Percentiles rank a stretch among this genome's conserved stretches.
These are phyloP conservation scores for Drosophila lutescens DNA, from an alignment of 2,888 invertebrate genomes.

Conservation along the genomic window DNA sequence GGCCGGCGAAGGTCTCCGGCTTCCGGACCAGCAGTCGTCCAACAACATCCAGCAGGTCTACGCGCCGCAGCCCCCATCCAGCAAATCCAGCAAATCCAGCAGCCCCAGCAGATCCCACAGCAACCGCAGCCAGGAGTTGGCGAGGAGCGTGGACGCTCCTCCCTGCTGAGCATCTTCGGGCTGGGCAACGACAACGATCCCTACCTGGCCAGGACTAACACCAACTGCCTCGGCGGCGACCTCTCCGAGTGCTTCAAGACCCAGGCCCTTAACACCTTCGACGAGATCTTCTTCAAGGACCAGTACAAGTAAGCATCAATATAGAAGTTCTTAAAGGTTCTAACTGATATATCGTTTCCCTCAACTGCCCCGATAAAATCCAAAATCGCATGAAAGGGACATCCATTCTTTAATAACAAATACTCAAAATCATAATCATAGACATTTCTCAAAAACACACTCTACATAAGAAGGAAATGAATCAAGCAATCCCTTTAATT, in stretches of 20 bases:
- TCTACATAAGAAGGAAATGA: neutral
- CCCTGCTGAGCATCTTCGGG: conserved; percentile 92
- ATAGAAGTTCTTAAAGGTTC: neutral
- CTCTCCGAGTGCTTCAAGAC: conserved; percentile 94
- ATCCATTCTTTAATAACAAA: neutral
- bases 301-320: conserved; percentile 83
- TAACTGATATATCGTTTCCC: neutral
- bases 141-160: conserved; percentile 86
- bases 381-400: neutral
- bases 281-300: conserved; percentile 90
- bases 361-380: neutral
- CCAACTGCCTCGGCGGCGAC: conserved; percentile 91
- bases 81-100: conserved; percentile 64
- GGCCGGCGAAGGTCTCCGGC: conserved; percentile 86
- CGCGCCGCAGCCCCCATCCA: conserved; percentile 66
- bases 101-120: conserved; percentile 61
- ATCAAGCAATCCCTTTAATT: neutral
- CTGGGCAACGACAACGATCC: conserved; percentile 92
- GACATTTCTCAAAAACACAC: neutral
- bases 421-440: too few species aligned
- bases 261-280: conserved; percentile 90
- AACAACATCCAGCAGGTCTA: conserved; percentile 68
- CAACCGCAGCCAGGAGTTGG: conserved; percentile 65
- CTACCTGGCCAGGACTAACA: conserved; percentile 90
- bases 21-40: conserved; percentile 85